Evolutionary conservation across 2,888 invertebrate species (phyloP).

Genomic region (Meliscaeva auricollis): DNA sequence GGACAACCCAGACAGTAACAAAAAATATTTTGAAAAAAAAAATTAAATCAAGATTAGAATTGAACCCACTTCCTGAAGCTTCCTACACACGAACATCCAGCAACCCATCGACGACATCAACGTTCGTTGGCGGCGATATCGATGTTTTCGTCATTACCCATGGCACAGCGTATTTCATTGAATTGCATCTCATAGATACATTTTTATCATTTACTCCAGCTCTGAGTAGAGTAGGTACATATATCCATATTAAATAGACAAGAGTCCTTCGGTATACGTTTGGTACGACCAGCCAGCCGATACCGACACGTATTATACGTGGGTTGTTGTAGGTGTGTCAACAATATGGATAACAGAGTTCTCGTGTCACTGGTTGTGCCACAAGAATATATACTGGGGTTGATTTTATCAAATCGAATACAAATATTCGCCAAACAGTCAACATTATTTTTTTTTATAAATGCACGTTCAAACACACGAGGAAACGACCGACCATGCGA

Average conservation of each 20-base stretch:
- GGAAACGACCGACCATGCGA: not conserved
- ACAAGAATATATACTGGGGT: constrained; percentile 52
- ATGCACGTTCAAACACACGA: constrained; percentile 3
- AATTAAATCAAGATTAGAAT: constrained; percentile 43
- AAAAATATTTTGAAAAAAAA: constrained; percentile 32
- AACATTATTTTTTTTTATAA: not conserved
- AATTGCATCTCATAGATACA: constrained; percentile 66
- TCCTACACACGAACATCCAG: constrained; percentile 53
- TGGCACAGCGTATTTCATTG: constrained; percentile 26
- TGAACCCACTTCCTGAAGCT: constrained; percentile 56
- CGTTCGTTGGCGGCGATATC: not conserved
- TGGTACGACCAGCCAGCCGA: not conserved
- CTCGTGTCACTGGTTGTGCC: constrained; percentile 49
- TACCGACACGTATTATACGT: constrained; percentile 8
- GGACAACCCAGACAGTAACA: not conserved
- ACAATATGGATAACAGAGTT: constrained; percentile 60
- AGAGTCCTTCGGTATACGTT: constrained; percentile 11
- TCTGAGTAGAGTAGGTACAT: too few relatives aligned
- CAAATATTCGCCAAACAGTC: constrained; percentile 43
- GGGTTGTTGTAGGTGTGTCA: constrained; percentile 72
- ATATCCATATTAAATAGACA: constrained; percentile 23
- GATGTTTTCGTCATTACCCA: constrained; percentile 29
- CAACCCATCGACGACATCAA: not conserved
- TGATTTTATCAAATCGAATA: constrained; percentile 70
- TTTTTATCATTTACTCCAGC: constrained; percentile 61